These are phyloP conservation scores for Dermolepida albohirtum DNA, from an alignment of 2,888 invertebrate genomes.

Conservation along the genomic window DNA sequence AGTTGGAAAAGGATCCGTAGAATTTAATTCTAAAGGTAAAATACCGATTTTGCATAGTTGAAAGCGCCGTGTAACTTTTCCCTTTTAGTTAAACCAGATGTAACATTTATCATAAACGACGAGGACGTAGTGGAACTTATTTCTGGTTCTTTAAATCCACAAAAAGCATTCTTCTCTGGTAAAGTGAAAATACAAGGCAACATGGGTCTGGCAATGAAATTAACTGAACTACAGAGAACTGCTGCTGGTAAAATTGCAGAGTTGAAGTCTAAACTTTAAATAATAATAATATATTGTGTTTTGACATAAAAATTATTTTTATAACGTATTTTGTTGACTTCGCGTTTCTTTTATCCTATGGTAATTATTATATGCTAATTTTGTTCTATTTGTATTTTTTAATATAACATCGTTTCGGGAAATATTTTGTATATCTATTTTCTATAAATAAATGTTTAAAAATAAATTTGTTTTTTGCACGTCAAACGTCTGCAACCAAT, in stretches of 20 bases:
- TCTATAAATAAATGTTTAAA: too few relatives aligned
- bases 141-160: constrained; percentile 91
- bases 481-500: too few relatives aligned
- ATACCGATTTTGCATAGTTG: too few relatives aligned
- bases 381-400: too few relatives aligned
- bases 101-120: constrained; percentile 90
- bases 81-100: constrained; percentile 84
- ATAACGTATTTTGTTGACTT: not conserved
- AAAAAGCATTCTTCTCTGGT: constrained; percentile 96
- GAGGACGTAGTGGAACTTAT: constrained; percentile 89
- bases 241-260: constrained; percentile 80
- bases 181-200: constrained; percentile 97
- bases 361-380: too few relatives aligned
- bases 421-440: too few relatives aligned
- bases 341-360: too few relatives aligned
- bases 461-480: too few relatives aligned
- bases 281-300: not conserved
- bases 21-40: constrained; percentile 76
- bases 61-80: too few relatives aligned
- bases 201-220: constrained; percentile 95
- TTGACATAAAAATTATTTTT: constrained; percentile 26
- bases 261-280: constrained; percentile 81
- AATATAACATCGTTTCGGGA: too few relatives aligned
- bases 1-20: constrained; percentile 87
- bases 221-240: constrained; percentile 83